Conservation (phyloP, 2,113 vertebrate species). For the Salminus brasiliensis region DNA sequence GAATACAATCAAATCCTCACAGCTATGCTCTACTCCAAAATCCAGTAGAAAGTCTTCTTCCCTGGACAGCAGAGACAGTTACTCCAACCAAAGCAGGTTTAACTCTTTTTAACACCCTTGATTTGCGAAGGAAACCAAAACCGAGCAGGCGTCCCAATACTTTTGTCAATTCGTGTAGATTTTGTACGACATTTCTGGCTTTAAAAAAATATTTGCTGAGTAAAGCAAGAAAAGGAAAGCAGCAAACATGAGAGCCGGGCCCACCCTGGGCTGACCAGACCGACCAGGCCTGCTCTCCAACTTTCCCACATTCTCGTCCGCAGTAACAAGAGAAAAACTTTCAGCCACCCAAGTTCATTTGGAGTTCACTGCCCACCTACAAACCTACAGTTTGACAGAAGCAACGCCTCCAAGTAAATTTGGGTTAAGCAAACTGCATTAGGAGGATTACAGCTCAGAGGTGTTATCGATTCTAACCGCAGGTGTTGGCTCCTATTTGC, state of each 20-base stretch:
- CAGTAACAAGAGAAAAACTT: constrained; percentile 19
- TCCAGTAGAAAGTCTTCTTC: too few relatives aligned
- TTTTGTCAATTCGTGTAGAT: too few relatives aligned
- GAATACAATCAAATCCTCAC: too few relatives aligned
- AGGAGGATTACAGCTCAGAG: constrained; percentile 24
- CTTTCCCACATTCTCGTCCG: background rate
- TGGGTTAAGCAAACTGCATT: constrained; percentile 16
- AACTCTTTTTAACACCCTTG: too few relatives aligned
- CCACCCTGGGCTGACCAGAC: background rate
- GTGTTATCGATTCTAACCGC: constrained; percentile 45
- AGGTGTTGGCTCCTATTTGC: constrained; percentile 60
- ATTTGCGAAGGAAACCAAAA: too few relatives aligned
- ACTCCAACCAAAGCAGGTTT: too few relatives aligned
- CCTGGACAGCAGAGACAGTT: too few relatives aligned
- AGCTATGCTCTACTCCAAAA: too few relatives aligned
- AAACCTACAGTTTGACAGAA: constrained; percentile 8
- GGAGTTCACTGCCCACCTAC: constrained; percentile 13
- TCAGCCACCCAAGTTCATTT: background rate
- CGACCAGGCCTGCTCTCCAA: background rate
- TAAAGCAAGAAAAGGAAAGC: background rate
- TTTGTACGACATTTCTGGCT: constrained; percentile 39
- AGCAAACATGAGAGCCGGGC: background rate
- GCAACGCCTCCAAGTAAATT: constrained; percentile 16
- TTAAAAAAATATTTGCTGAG: background rate
- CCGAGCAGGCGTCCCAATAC: too few relatives aligned